Evolutionary conservation across 2,797 vertebrate genomes (phyloP).

Genomic region (Eulemur rubriventer): DNA sequence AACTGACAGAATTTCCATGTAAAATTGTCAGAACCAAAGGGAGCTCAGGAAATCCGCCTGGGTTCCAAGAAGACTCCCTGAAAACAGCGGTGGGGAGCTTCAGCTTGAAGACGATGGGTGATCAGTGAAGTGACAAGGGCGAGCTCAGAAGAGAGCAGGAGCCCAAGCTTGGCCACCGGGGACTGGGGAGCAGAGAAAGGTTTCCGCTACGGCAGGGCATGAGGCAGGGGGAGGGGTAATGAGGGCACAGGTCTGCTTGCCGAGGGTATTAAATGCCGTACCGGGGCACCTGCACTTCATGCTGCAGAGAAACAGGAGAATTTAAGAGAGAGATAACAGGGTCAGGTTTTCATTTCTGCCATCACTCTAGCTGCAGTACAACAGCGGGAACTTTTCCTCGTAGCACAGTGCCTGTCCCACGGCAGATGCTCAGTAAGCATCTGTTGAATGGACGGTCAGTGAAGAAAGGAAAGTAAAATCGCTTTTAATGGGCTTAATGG

Average conservation of each 20-base stretch:
- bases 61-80: not conserved
- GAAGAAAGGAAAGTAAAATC: not conserved
- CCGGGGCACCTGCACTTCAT: not conserved
- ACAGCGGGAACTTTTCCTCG: not conserved
- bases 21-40: not conserved
- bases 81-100: not conserved
- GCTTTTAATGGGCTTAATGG: not conserved
- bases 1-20: not conserved
- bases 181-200: not conserved
- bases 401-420: not conserved
- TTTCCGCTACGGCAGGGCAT: not conserved
- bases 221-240: not conserved
- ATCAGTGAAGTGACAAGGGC: not conserved
- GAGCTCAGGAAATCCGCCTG: not conserved
- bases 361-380: not conserved
- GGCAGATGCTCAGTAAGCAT: not conserved
- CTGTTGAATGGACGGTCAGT: not conserved
- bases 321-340: not conserved
- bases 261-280: not conserved
- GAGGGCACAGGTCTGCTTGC: not conserved
- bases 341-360: not conserved
- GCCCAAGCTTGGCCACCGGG: not conserved
- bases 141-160: not conserved
- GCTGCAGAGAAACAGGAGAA: not conserved
- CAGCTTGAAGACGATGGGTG: not conserved